Base-by-base conservation (phyloP, 2,888 invertebrate genomes). In the Dexiosoma caninum region DNA sequence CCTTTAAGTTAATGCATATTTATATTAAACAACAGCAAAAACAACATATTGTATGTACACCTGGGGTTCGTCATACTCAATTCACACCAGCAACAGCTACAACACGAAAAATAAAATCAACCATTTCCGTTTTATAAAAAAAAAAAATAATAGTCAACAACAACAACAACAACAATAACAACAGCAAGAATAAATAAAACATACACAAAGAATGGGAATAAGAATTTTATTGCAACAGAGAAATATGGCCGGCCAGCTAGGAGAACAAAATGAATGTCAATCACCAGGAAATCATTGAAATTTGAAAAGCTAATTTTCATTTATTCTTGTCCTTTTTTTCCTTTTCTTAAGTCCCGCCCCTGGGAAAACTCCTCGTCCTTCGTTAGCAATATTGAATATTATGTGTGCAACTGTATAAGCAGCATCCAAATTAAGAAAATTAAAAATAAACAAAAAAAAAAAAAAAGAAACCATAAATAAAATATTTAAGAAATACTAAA, bases 1-100 rank as follows among this genome's bases (percentile, higher is more conserved):
- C 78, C 78, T 78, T 81, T 81, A 82, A 82, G 70, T 71, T 78
- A 78, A 78, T 75, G 37, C 77, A 69, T 74, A 77, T 78, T 71
- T 75, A 42, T 75, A 57, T 71, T 75, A 82, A 82, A 75, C 51
- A 69, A 81, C 57, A 71, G 71, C 77, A 75, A 75, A 51, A 77
- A 81, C 70, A 76, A 76, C 67, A n/a, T n/a, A n/a, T 64, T 66
- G 42, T 75, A 66, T 30, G 67, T 81, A 72, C 70, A 78, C 75
- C 80, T 82, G 71, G 69, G 77, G 67, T 80, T 60, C 53, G 77
- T 77, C 46, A 64, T 40, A 77, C 69, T 69, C 77, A 69, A 60
- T 60, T 66, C 70, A 67, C 69, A 66, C 69, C 70, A 77, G 66
- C 59, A 72, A 64, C 44, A 59, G 64, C 23, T 44, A 72, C 44